Base-by-base conservation (phyloP, 2,888 invertebrate species). In the Brachyopa scutellaris region DNA sequence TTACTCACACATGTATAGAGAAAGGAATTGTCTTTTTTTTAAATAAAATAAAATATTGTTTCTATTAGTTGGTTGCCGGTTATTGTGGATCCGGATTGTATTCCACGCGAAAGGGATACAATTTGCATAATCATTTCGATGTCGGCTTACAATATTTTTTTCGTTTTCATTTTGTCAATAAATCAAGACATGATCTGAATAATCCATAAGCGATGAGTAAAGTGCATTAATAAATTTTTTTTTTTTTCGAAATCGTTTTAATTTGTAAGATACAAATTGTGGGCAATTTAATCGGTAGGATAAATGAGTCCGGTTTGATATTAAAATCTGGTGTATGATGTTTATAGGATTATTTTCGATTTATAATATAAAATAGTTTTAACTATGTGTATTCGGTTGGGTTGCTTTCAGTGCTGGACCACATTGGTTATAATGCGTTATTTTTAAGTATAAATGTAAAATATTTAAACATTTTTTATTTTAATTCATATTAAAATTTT, bases 81-180 rank as follows among this genome's bases (percentile, higher is more conserved):
- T 38, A 61, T 62, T 73, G 21, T 6, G 26, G 26, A 6, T 26
- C 3, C 26, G 26, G 49, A 73, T 73, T 73, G 73, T 67, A 62
- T 74, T 79, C 42, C 49, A 62, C 38, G 55, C 61, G 38, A 42
- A 69, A 74, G 15, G 57, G 67, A 61, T 76, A 29, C 40, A 70
- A 80, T 80, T 80, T 76, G 70, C 80, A 80, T 76, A 76, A 76
- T 76, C 69, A 51, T 57, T 59, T 69, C 51, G 57, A 36, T 69
- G 40, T 31, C 26, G 62, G 40, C 61, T 55, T 62, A 74, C 49
- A 38, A 36, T 55, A 19, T 23, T 47, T 55, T 49, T 4, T 29
- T 61, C 5, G 8, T 47, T 79, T 53, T 66, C 31, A 47, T 66
- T 73, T 64, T 47, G 8, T 33, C 40, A 69, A 76, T 80, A 69